Percentiles rank a stretch among this genome's conserved stretches.
Conservation (phyloP, 2,113 vertebrate genomes). For the Alaudala cheleensis region DNA sequence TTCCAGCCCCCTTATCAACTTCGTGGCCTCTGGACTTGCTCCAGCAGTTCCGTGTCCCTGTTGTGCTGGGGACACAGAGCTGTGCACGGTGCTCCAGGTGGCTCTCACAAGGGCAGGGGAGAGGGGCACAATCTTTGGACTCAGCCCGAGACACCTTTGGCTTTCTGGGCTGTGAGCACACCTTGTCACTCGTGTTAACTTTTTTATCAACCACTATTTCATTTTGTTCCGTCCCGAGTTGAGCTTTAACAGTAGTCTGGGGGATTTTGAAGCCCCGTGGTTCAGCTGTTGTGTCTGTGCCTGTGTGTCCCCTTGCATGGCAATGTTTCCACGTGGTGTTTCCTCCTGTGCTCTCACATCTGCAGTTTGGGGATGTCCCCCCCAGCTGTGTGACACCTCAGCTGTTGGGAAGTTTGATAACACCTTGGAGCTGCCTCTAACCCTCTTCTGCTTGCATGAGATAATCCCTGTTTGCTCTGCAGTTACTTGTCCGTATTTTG, state of each 20-base stretch:
- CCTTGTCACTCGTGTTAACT: accelerated
- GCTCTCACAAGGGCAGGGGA: not conserved
- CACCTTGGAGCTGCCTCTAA: not conserved
- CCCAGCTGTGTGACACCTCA: not conserved
- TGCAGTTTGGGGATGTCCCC: no score
- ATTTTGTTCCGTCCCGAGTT: no score
- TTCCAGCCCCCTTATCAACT: not conserved
- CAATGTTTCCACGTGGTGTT: accelerated
- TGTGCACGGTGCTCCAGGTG: accelerated
- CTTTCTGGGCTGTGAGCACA: not conserved
- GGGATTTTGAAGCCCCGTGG: not conserved
- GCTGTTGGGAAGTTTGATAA: not conserved
- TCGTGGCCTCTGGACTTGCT: not conserved
- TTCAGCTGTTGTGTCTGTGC: not conserved
- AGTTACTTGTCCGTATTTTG: not conserved
- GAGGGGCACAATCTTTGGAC: not conserved
- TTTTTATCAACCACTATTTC: not conserved
- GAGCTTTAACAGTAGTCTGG: accelerated
- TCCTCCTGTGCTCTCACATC: not conserved
- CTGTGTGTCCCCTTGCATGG: not conserved
- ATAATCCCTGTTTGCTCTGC: not conserved
- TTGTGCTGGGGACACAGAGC: accelerated
- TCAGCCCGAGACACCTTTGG: not conserved
- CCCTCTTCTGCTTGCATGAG: not conserved
- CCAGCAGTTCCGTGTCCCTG: accelerated